phyloP scores from a whole-genome alignment of 2,888 invertebrate genomes.

The Agrochola circellaris region DNA sequence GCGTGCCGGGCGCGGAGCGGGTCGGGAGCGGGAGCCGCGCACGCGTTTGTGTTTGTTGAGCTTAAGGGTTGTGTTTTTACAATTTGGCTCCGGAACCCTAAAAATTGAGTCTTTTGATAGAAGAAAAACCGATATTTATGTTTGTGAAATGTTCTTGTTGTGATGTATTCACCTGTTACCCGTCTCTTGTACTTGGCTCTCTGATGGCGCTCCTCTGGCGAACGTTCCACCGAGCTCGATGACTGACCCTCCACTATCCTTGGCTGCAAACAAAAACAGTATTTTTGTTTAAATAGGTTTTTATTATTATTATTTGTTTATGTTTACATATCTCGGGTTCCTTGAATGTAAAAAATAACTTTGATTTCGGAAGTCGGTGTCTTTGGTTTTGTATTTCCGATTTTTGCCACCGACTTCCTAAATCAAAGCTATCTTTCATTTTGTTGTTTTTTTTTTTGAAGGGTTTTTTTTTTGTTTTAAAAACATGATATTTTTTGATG shows the following conservation, averaged over 20 bases:
- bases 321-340: no score
- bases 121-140: neutral
- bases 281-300: neutral
- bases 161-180: slow-evolving; percentile 74
- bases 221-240: slow-evolving; percentile 86
- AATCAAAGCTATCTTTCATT: no score
- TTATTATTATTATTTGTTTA: neutral
- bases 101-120: neutral
- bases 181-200: slow-evolving; percentile 84
- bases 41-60: no score
- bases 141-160: neutral
- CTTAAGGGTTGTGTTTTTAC: neutral
- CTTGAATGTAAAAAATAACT: no score
- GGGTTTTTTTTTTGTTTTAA: no score
- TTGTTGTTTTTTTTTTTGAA: no score
- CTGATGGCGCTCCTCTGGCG: slow-evolving; percentile 87
- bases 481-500: no score
- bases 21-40: no score
- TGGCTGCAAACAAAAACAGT: slow-evolving; percentile 72
- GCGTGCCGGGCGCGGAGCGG: no score
- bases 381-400: no score
- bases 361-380: no score
- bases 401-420: no score
- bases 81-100: neutral
- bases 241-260: slow-evolving; percentile 87